These are phyloP conservation scores for Lumbricus terrestris DNA, from an alignment of 2,888 invertebrate species.

Conservation along the genomic window DNA sequence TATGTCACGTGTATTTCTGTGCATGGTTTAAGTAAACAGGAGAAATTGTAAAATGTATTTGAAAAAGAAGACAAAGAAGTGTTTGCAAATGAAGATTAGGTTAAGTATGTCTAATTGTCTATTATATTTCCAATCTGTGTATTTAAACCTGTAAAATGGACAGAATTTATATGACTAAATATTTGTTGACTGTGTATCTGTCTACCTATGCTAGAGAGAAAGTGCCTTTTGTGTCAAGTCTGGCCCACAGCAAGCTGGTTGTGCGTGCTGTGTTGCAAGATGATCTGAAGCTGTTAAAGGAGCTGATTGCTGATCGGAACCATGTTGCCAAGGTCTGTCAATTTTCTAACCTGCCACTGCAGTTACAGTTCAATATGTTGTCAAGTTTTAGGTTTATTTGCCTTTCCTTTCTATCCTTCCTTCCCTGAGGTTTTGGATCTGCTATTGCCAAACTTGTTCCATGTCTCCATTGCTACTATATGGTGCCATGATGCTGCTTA, in stretches of 20 bases:
- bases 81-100: too few relatives aligned
- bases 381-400: neutral
- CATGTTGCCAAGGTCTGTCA: slow-evolving; percentile 47
- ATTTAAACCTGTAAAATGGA: neutral
- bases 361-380: neutral
- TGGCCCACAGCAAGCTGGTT: slow-evolving; percentile 59
- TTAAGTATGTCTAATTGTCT: too few relatives aligned
- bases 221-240: slow-evolving; percentile 60
- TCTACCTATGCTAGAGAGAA: slow-evolving; percentile 43
- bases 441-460: neutral
- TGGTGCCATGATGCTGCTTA: neutral
- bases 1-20: too few relatives aligned
- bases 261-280: slow-evolving; percentile 60
- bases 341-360: neutral
- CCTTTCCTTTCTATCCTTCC: neutral
- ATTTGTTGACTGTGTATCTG: neutral
- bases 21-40: too few relatives aligned
- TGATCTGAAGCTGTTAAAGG: slow-evolving; percentile 57
- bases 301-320: slow-evolving; percentile 52
- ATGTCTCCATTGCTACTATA: neutral
- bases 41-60: too few relatives aligned
- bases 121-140: too few relatives aligned
- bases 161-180: neutral
- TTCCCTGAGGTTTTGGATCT: neutral
- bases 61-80: too few relatives aligned